A percentile compares a stretch with the other conserved stretches of the same genome.
Conservation (phyloP, 2,888 invertebrate species). For the Aphodius granarius region DNA sequence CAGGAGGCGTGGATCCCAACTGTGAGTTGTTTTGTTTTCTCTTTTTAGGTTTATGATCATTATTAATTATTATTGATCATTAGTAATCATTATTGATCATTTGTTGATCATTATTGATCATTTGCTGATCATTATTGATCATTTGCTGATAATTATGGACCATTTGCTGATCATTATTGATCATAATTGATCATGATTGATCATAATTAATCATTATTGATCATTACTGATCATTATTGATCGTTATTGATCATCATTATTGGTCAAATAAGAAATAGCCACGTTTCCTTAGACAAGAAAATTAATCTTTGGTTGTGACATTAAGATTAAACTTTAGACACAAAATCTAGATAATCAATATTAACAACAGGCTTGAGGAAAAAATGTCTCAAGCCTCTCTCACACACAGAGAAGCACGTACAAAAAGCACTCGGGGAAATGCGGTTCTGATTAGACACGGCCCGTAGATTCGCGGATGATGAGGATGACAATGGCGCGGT, state of each 20-base stretch:
- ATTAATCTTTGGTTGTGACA: neutral
- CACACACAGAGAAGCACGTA: neutral
- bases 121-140: too few species aligned
- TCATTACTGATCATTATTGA: too few species aligned
- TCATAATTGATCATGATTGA: too few species aligned
- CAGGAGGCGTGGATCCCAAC: conserved; percentile 78
- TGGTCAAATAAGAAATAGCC: too few species aligned
- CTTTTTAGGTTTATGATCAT: too few species aligned
- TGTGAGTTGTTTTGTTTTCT: conserved; percentile 66
- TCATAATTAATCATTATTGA: too few species aligned
- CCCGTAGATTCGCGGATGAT: neutral
- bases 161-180: too few species aligned
- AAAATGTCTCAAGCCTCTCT: neutral
- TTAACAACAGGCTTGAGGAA: neutral
- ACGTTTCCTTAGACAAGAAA: neutral
- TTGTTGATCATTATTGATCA: too few species aligned
- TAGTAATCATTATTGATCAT: too few species aligned
- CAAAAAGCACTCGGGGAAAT: neutral
- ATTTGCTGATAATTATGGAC: too few species aligned
- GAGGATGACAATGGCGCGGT: neutral
- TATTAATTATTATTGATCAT: too few species aligned
- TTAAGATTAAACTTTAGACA: neutral
- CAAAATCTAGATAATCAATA: neutral
- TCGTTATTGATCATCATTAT: too few species aligned
- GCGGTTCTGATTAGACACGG: neutral